Percentiles rank a stretch among this genome's conserved stretches.
Evolutionary conservation across 1,140 invertebrate genomes (phyloP).

Genomic region (Hestina assimilis): DNA sequence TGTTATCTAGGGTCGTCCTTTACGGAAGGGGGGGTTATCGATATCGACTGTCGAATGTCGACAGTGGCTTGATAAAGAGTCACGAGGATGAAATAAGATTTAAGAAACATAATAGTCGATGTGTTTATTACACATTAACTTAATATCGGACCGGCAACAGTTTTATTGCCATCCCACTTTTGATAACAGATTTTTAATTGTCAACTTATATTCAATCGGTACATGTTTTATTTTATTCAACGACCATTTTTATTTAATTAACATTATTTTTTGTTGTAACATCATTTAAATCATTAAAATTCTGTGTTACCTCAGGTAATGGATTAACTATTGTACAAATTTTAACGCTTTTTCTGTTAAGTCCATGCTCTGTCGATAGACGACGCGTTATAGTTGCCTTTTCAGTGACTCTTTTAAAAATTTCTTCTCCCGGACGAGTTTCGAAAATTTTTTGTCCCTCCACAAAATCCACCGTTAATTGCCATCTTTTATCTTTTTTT

Average conservation of each 20-base stretch:
- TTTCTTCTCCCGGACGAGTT: conserved; percentile 17
- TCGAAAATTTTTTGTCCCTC: conserved; percentile 24
- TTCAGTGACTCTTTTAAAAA: conserved; percentile 7
- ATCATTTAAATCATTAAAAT: neutral
- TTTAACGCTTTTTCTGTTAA: neutral
- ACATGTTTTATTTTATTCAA: neutral
- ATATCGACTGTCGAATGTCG: conserved; percentile 27
- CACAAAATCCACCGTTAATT: conserved; percentile 37
- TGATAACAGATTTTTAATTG: conserved; percentile 1
- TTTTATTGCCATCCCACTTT: conserved; percentile 7
- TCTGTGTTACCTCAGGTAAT: neutral
- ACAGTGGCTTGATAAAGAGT: conserved; percentile 18
- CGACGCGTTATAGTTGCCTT: too few relatives aligned
- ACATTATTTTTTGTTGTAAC: neutral
- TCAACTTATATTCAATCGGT: neutral
- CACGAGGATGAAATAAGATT: conserved; percentile 21
- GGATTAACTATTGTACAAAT: neutral
- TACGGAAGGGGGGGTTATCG: conserved; percentile 34
- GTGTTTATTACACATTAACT: neutral
- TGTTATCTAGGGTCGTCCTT: conserved; percentile 34
- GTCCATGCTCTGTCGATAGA: too few relatives aligned
- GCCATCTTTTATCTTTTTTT: conserved; percentile 35
- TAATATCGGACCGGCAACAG: neutral
- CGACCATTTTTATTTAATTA: neutral
- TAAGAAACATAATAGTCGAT: conserved; percentile 4